A percentile compares a stretch with the other conserved stretches of the same genome.
Conservation (phyloP, 2,797 vertebrate genomes). For the Sebastes steindachneri region DNA sequence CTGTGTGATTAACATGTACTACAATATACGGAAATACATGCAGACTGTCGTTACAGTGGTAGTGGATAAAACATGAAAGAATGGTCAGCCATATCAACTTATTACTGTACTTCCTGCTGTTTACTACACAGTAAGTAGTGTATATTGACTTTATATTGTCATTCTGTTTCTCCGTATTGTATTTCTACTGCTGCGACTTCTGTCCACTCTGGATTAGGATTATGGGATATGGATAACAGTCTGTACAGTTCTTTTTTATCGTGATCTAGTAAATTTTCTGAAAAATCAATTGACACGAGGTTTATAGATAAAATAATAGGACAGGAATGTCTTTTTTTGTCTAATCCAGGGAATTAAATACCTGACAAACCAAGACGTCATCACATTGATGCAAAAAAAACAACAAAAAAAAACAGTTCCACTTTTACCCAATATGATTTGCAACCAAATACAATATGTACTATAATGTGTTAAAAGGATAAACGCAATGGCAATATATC, state of each 20-base stretch:
- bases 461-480: background rate
- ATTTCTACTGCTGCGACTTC: background rate
- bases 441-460: background rate
- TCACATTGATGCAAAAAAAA: background rate
- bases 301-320: background rate
- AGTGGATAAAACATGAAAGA: background rate
- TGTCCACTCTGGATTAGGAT: background rate
- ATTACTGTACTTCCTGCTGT: too few relatives aligned
- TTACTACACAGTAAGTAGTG: background rate
- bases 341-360: background rate
- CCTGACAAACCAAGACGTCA: background rate
- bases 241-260: background rate
- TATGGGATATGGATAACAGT: background rate
- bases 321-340: background rate
- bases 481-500: background rate
- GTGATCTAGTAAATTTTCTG: background rate
- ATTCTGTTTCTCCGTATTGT: background rate
- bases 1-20: constrained; percentile 12
- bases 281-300: background rate
- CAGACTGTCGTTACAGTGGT: background rate
- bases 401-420: background rate
- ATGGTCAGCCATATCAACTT: background rate
- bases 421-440: background rate
- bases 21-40: background rate
- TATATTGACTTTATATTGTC: background rate